Evolutionary conservation across 2,888 invertebrate genomes (phyloP), one percentile per base, ranked within the genome.

Genomic region (Blastobasis adustella): DNA sequence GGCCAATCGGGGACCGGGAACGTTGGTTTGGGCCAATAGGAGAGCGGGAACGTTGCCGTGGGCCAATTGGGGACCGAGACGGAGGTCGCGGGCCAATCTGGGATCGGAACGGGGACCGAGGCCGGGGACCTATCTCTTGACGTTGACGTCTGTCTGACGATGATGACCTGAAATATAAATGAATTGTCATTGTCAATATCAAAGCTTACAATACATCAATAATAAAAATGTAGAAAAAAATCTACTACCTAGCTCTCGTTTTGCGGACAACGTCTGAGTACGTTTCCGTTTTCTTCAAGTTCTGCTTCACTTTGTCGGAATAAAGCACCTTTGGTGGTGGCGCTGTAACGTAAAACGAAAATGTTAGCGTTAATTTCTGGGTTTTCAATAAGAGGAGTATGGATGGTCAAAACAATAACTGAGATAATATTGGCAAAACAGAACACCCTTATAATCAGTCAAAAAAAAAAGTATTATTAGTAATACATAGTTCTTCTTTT

Each of bases 291-390:
- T 69, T 82, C 62, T 77, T 85, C 54, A 88, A 60, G 58, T 88
- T 88, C 45, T 79, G 72, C 58, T 87, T 88, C 50, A 88, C 61
- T 67, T 88, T 88, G 36, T 87, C 88, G 1, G 88, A 79, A 64
- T 87, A 88, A 39, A 83, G 60, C 7, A 77, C 69, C 53, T 77
- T 83, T 6, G 67, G 55, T 10, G 71, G 63, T 23, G 58, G 58
- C 36, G 69, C 77, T 77, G 67, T 51, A 52, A 58, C 52, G 54
- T 52, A 57, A 41, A 49, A 54, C 37, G 51, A 42, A 46, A 43
- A 37, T 23, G 23, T 23, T 23, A 23, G 1, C 3, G 23, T 23
- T 23, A 23, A 23, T 23, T 23, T 23, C 23, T 23, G 23, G 23
- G 23, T 23, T 23, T 23, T 23, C 3, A 23, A 23, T 3, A 23